A percentile compares a stretch with the other conserved stretches of the same genome.
Conservation (phyloP, 2,888 invertebrate species). For the Clanis bilineata region DNA sequence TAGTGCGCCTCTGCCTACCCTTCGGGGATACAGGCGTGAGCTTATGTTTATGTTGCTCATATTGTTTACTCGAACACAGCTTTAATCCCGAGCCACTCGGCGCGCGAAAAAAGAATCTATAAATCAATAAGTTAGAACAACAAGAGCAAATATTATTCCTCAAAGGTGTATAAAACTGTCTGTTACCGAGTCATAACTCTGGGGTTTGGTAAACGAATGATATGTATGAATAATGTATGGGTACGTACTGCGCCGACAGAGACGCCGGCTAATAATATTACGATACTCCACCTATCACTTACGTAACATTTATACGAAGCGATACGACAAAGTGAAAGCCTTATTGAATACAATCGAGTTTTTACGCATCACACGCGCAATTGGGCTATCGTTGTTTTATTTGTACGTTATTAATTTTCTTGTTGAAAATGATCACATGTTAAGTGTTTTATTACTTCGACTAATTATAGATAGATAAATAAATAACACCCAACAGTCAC, state of each 20-base stretch:
- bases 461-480: too few species aligned
- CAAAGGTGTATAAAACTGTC: conserved; percentile 36
- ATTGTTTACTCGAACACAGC: not conserved
- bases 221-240: conserved; percentile 60
- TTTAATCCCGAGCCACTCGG: not conserved
- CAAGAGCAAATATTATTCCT: conserved; percentile 36
- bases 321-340: conserved; percentile 15
- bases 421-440: not conserved
- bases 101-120: conserved; percentile 7
- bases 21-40: too few species aligned
- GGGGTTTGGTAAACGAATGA: conserved; percentile 53
- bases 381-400: not conserved
- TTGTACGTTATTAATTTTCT: not conserved
- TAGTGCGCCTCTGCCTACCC: too few species aligned
- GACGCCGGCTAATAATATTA: conserved; percentile 43
- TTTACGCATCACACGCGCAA: conserved; percentile 5
- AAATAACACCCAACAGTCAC: too few species aligned
- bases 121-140: conserved; percentile 23
- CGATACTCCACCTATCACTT: conserved; percentile 33
- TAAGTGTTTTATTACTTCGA: too few species aligned
- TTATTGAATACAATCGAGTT: conserved; percentile 9
- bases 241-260: conserved; percentile 34
- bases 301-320: conserved; percentile 23
- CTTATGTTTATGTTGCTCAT: too few species aligned
- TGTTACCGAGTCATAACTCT: conserved; percentile 46